phyloP scores from a whole-genome alignment of 1,140 invertebrate genomes.

The Elysia chlorotica region DNA sequence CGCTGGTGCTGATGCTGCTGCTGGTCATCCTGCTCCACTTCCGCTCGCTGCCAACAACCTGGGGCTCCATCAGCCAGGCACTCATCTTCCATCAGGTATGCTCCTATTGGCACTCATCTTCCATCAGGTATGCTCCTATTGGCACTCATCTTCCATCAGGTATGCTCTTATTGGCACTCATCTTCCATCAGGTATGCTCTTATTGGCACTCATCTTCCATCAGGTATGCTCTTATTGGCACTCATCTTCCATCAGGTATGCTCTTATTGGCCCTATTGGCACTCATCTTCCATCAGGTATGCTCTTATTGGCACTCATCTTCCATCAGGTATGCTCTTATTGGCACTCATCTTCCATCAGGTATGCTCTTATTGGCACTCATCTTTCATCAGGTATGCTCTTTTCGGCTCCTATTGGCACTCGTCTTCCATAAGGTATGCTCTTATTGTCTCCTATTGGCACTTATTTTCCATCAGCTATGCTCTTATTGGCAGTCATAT shows the following conservation, averaged over 20 bases:
- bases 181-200: too few relatives aligned
- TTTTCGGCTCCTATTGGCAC: too few relatives aligned
- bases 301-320: slow-evolving; percentile 90
- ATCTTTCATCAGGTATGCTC: too few relatives aligned
- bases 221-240: too few relatives aligned
- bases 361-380: too few relatives aligned
- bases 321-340: slow-evolving; percentile 80
- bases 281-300: neutral
- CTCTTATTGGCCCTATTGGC: slow-evolving; percentile 73
- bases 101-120: neutral
- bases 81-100: slow-evolving; percentile 95
- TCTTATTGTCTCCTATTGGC: too few relatives aligned
- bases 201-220: too few relatives aligned
- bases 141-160: too few relatives aligned
- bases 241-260: slow-evolving; percentile 98
- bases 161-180: too few relatives aligned
- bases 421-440: too few relatives aligned
- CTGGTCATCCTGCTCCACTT: slow-evolving; percentile 87
- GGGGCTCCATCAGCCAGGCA: slow-evolving; percentile 98
- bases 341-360: neutral
- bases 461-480: neutral
- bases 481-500: slow-evolving; percentile 90
- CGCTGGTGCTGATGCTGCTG: slow-evolving; percentile 84
- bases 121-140: neutral
- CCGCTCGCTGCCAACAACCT: slow-evolving; percentile 86